A percentile compares a stretch with the other conserved stretches of the same genome.
Evolutionary conservation across 2,113 vertebrate genomes (phyloP).

Genomic region (Numida meleagris): DNA sequence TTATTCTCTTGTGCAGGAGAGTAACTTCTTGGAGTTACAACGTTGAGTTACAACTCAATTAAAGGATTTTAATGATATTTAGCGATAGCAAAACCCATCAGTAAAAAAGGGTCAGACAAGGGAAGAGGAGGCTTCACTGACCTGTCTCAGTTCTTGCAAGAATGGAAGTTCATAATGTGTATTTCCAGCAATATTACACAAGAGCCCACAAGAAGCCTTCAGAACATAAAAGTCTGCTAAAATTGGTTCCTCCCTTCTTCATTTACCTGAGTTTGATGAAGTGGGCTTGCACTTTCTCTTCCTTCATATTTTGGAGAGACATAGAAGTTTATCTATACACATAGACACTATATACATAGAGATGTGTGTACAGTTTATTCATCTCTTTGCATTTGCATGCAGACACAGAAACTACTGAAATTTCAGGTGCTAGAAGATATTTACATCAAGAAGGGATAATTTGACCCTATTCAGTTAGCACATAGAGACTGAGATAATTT

Average conservation of each 20-base stretch:
- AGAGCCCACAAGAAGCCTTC: neutral
- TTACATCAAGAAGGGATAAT: neutral
- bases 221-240: neutral
- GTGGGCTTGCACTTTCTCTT: neutral
- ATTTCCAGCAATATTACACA: neutral
- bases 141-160: neutral
- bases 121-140: neutral
- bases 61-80: neutral
- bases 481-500: accelerated
- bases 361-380: neutral
- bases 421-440: neutral
- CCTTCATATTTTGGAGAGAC: neutral
- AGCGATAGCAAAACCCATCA: neutral
- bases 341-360: neutral
- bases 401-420: neutral
- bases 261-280: neutral
- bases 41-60: neutral
- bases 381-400: neutral
- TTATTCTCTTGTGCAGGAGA: neutral
- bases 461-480: neutral
- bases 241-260: neutral
- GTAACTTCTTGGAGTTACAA: neutral
- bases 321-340: neutral
- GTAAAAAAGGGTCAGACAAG: neutral
- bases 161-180: neutral